phyloP scores from a whole-genome alignment of 2,888 invertebrate species.

The Drosophila trichaetosa region DNA sequence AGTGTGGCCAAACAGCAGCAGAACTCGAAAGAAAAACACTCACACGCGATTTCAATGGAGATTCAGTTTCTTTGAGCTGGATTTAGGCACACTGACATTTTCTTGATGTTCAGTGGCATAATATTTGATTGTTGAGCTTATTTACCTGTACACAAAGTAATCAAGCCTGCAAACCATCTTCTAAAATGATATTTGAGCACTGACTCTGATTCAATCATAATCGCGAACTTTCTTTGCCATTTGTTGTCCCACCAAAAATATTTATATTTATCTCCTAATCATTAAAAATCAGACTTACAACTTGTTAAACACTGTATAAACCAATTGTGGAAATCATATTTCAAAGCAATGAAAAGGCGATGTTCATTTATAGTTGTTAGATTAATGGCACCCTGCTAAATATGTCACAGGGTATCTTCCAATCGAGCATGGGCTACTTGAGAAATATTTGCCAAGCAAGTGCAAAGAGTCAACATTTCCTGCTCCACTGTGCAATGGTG shows the following conservation, averaged over 20 bases:
- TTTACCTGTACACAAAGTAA: not conserved
- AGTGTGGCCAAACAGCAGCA: constrained; percentile 5
- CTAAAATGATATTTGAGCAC: not conserved
- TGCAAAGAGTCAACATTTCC: constrained; percentile 11
- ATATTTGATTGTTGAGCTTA: not conserved
- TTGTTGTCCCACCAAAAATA: not conserved
- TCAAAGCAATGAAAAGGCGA: not conserved
- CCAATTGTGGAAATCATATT: not conserved
- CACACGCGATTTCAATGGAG: constrained; percentile 19
- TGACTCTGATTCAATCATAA: not conserved
- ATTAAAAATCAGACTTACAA: not conserved
- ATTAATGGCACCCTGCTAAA: not conserved
- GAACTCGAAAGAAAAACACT: constrained; percentile 16
- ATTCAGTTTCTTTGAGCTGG: constrained; percentile 3
- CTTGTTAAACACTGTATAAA: not conserved
- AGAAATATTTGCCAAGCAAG: not conserved
- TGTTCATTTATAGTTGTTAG: not conserved
- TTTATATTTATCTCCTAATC: not conserved
- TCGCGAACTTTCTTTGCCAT: not conserved
- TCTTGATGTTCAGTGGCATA: not conserved
- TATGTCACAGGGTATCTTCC: constrained; percentile 6
- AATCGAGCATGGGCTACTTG: not conserved
- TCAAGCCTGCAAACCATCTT: not conserved
- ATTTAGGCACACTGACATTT: constrained; percentile 12
- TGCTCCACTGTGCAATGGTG: constrained; percentile 26